Percentiles rank a stretch among this genome's conserved stretches.
phyloP scores from a whole-genome alignment of 2,888 invertebrate genomes.

The Phasia obesa region DNA sequence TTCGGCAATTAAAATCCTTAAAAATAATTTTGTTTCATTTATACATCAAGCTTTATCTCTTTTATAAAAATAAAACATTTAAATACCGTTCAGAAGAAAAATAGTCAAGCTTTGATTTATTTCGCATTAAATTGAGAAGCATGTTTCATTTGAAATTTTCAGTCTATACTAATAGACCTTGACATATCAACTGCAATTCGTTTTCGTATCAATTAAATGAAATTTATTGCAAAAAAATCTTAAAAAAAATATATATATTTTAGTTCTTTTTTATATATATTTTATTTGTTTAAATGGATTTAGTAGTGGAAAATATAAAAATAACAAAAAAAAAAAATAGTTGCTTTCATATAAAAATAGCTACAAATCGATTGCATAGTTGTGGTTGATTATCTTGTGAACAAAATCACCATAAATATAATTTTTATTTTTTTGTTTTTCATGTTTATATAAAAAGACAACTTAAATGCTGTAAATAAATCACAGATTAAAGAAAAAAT shows the following conservation, averaged over 20 bases:
- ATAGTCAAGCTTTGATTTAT: conserved; percentile 64
- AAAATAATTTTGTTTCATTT: background rate
- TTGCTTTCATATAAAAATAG: conserved; percentile 50
- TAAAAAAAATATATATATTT: conserved; percentile 53
- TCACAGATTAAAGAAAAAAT: conserved; percentile 54
- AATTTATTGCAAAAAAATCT: conserved; percentile 70
- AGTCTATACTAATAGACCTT: conserved; percentile 66
- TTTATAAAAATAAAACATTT: background rate
- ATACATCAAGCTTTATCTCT: background rate
- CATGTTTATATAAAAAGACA: conserved; percentile 10
- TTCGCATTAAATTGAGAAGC: conserved; percentile 63
- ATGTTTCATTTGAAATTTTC: conserved; percentile 58
- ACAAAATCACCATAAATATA: conserved; percentile 60
- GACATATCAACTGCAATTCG: conserved; percentile 71
- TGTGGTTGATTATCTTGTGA: conserved; percentile 69
- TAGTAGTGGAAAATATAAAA: conserved; percentile 22
- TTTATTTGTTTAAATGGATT: conserved; percentile 51
- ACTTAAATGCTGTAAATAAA: conserved; percentile 68
- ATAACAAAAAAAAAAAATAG: conserved; percentile 7
- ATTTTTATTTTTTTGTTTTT: conserved; percentile 36
- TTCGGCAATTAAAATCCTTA: too few relatives aligned
- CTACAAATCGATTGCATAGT: conserved; percentile 69
- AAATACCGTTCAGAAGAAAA: conserved; percentile 25
- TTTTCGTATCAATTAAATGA: conserved; percentile 70
- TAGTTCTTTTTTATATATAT: conserved; percentile 31